Percentiles rank a stretch among this genome's conserved stretches.
Evolutionary conservation across 2,797 vertebrate genomes (phyloP).

Genomic region (Spinus pinus): DNA sequence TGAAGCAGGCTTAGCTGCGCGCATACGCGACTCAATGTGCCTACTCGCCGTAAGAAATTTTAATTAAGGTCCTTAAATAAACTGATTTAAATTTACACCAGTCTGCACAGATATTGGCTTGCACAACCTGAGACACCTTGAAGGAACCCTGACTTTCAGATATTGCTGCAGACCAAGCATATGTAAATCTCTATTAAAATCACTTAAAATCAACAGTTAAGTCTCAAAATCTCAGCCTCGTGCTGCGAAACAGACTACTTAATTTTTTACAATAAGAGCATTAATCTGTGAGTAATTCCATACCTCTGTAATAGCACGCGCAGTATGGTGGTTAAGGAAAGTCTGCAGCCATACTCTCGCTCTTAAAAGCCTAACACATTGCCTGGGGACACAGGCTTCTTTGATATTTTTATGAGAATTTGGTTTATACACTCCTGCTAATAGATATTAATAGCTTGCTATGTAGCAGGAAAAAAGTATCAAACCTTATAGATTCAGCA

Average conservation of each 20-base stretch:
- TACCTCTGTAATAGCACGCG: neutral
- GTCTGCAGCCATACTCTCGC: neutral
- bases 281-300: constrained; percentile 4
- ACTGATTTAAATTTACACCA: neutral
- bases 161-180: neutral
- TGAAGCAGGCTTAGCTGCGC: neutral
- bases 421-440: neutral
- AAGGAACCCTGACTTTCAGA: neutral
- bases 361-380: neutral
- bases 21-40: neutral
- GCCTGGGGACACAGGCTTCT: neutral
- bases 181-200: neutral
- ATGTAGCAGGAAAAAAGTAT: neutral
- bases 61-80: neutral
- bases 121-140: neutral
- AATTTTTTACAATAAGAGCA: neutral
- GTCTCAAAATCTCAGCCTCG: neutral
- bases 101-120: neutral
- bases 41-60: neutral
- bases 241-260: neutral
- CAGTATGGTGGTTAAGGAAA: neutral
- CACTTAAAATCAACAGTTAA: neutral
- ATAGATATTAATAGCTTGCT: neutral
- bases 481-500: neutral
- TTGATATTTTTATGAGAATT: constrained; percentile 18